These are phyloP conservation scores for Clytia hemisphaerica DNA, from an alignment of 30 jellyfish, hydroid and myxozoan species.

Conservation along the genomic window DNA sequence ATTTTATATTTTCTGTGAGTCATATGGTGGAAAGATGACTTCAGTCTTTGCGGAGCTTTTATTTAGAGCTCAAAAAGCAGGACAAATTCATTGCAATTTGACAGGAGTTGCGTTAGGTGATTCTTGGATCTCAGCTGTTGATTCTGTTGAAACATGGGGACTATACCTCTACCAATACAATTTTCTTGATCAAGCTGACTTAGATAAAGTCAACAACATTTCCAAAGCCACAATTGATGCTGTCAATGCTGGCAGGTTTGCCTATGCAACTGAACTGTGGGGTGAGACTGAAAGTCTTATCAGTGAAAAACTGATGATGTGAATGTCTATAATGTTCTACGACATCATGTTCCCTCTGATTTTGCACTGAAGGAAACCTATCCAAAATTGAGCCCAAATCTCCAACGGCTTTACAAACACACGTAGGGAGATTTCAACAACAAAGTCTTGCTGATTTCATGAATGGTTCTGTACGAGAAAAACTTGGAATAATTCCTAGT, in stretches of 20 bases:
- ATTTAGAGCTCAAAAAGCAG: constrained; percentile 33
- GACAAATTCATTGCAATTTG: constrained; percentile 51
- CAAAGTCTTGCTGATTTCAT: constrained; percentile 39
- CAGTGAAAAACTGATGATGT: constrained; percentile 63
- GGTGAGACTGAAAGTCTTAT: constrained; percentile 57
- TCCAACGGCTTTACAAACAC: constrained; percentile 19
- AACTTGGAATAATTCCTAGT: constrained; percentile 61
- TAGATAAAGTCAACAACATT: constrained; percentile 31
- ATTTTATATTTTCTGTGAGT: constrained; percentile 62
- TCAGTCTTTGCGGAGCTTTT: constrained; percentile 62
- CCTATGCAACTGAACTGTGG: constrained; percentile 66
- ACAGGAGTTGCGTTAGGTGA: constrained; percentile 87
- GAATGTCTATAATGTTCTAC: constrained; percentile 78
- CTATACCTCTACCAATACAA: constrained; percentile 69
- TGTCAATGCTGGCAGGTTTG: constrained; percentile 30
- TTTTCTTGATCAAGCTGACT: constrained; percentile 47
- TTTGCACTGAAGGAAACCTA: too few species aligned
- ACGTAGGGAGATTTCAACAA: constrained; percentile 48
- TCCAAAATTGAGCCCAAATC: constrained; percentile 22
- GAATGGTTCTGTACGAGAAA: constrained; percentile 57
- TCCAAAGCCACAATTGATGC: constrained; percentile 47
- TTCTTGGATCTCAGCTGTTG: constrained; percentile 89
- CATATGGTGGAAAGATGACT: constrained; percentile 93
- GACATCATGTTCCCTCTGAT: constrained; percentile 77
- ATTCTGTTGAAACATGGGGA: constrained; percentile 90